Conservation (phyloP, 2,113 vertebrate genomes). For the Hemichromis elongatus region DNA sequence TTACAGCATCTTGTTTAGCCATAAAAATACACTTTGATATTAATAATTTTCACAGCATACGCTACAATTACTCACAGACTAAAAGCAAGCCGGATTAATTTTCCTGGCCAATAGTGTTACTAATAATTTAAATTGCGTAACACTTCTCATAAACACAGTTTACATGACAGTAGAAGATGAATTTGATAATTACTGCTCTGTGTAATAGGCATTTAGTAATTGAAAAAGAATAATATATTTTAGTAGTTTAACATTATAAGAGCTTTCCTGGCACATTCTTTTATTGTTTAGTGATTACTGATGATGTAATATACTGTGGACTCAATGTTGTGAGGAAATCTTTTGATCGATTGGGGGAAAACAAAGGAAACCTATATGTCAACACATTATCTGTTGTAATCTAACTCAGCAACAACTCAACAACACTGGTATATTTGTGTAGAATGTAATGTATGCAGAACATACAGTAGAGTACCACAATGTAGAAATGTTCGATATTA, state of each 20-base stretch:
- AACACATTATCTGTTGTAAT: not conserved
- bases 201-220: not conserved
- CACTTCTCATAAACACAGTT: constrained; percentile 4
- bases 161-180: constrained; percentile 9
- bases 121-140: constrained; percentile 6
- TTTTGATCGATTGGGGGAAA: not conserved
- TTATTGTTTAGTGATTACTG: not conserved
- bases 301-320: not conserved
- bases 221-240: not conserved
- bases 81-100: not conserved
- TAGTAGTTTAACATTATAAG: not conserved
- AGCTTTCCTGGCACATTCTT: not conserved
- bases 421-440: constrained; percentile 51
- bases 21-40: not conserved
- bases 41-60: not conserved
- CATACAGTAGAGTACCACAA: not conserved
- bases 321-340: not conserved
- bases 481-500: constrained; percentile 52
- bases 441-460: constrained; percentile 64
- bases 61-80: not conserved
- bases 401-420: constrained; percentile 7
- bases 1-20: not conserved
- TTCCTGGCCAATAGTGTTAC: constrained; percentile 8
- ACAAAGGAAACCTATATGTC: not conserved
- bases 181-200: not conserved